Conservation (phyloP, 2,797 vertebrate genomes). For the Coreius guichenoti region DNA sequence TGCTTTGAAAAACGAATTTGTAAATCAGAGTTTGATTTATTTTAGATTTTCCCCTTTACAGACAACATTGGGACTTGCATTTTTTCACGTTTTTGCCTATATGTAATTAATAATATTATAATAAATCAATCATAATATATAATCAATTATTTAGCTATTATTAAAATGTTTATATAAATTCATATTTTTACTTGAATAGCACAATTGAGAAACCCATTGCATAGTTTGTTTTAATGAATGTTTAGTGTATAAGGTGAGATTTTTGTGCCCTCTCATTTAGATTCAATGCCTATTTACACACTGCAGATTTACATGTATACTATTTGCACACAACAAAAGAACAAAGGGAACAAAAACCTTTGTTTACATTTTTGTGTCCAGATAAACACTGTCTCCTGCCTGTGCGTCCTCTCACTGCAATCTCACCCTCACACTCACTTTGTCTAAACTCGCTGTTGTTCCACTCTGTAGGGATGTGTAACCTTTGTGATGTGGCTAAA, state of each 20-base stretch:
- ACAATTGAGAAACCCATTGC: neutral
- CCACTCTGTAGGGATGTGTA: neutral
- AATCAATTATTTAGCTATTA: neutral
- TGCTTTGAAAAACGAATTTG: neutral
- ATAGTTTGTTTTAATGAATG: neutral
- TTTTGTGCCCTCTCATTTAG: neutral
- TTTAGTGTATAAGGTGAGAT: neutral
- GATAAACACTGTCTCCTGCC: neutral
- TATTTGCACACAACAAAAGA: neutral
- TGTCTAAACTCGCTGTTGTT: neutral
- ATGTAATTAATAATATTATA: neutral
- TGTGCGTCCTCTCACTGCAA: neutral
- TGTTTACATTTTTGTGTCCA: neutral
- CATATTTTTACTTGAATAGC: neutral
- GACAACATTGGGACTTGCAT: neutral
- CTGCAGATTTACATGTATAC: no score
- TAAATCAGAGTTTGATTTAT: neutral
- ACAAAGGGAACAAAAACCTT: no score
- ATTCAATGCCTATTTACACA: neutral
- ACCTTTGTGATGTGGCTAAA: conserved; percentile 20
- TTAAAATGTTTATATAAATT: neutral
- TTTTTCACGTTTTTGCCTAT: neutral
- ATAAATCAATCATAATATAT: neutral
- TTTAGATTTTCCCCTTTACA: neutral
- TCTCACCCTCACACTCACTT: neutral